Evolutionary conservation across 2,797 vertebrate genomes (phyloP).

Genomic region (Pseudomugil tenellus): DNA sequence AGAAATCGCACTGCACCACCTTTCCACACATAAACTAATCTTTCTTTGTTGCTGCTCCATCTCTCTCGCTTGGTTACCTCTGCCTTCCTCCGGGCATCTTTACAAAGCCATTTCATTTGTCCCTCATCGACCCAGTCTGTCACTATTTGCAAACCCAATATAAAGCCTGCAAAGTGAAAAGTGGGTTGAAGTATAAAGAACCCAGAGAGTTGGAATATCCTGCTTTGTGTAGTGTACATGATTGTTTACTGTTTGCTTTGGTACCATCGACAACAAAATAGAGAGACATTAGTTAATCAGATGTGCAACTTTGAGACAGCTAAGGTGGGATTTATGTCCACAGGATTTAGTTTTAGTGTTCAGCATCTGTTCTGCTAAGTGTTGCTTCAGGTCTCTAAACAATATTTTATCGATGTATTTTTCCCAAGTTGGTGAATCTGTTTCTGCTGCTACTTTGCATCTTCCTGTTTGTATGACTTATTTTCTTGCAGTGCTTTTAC

Average conservation of each 20-base stretch:
- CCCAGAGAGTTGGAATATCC: slow-evolving; percentile 3
- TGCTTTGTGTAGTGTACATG: slow-evolving; percentile 8
- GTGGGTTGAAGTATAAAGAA: slow-evolving; percentile 26
- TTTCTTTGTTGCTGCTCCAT: slow-evolving; percentile 16
- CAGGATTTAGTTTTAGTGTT: not conserved
- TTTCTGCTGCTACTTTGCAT: not conserved
- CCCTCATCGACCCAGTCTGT: slow-evolving; percentile 37
- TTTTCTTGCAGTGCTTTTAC: not conserved
- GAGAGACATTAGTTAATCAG: slow-evolving; percentile 6
- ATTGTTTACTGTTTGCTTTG: not conserved
- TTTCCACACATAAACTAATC: slow-evolving; percentile 55
- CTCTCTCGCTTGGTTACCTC: not conserved
- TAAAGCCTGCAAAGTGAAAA: slow-evolving; percentile 33
- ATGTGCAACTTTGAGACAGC: not conserved
- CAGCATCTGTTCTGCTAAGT: not conserved
- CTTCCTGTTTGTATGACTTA: not conserved
- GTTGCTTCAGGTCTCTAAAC: not conserved
- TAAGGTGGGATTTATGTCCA: not conserved
- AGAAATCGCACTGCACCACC: slow-evolving; percentile 49
- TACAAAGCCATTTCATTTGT: slow-evolving; percentile 57
- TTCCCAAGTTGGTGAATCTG: not conserved
- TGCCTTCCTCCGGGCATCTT: slow-evolving; percentile 31
- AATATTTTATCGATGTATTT: not conserved
- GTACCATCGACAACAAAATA: slow-evolving; percentile 11
- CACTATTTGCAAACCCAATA: slow-evolving; percentile 33